phyloP scores from a whole-genome alignment of 2,797 vertebrate species.

The Chromobotia macracanthus region DNA sequence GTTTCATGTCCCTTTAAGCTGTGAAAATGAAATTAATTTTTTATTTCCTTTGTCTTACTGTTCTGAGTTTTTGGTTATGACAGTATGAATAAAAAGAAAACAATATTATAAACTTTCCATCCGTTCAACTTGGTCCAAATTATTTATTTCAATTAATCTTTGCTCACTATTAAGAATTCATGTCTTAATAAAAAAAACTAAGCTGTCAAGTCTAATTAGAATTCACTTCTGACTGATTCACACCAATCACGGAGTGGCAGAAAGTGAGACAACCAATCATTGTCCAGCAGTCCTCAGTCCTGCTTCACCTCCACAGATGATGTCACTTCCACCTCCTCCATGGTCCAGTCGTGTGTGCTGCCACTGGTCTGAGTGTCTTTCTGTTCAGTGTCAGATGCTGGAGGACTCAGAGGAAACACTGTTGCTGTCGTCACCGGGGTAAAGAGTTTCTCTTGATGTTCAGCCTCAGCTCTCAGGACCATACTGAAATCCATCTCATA shows the following conservation, averaged over 20 bases:
- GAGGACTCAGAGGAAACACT: slow-evolving; percentile 28
- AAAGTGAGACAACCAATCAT: not conserved
- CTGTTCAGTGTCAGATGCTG: slow-evolving; percentile 28
- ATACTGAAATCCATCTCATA: slow-evolving; percentile 71
- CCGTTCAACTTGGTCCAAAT: slow-evolving; percentile 1
- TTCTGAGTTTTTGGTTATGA: not conserved
- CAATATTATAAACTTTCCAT: not conserved
- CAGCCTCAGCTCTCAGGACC: slow-evolving; percentile 68
- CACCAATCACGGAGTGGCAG: not conserved
- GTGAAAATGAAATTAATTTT: not conserved
- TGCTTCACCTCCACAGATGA: slow-evolving; percentile 20
- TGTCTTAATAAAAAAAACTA: not conserved
- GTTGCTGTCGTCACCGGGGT: not conserved
- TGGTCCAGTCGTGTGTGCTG: slow-evolving; percentile 57
- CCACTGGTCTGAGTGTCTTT: not conserved
- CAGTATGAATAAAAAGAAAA: not conserved
- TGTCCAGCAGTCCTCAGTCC: not conserved
- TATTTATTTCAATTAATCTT: not conserved
- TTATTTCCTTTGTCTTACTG: not conserved
- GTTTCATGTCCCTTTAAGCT: not conserved
- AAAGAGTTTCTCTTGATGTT: not conserved
- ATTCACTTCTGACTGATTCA: not conserved
- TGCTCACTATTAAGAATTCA: not conserved
- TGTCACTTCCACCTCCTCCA: slow-evolving; percentile 62
- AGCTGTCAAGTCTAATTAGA: not conserved